Evolutionary conservation across 35 echinoderm and acorn worm species (phyloP).

Genomic region (Hemicentrotus pulcherrimus): DNA sequence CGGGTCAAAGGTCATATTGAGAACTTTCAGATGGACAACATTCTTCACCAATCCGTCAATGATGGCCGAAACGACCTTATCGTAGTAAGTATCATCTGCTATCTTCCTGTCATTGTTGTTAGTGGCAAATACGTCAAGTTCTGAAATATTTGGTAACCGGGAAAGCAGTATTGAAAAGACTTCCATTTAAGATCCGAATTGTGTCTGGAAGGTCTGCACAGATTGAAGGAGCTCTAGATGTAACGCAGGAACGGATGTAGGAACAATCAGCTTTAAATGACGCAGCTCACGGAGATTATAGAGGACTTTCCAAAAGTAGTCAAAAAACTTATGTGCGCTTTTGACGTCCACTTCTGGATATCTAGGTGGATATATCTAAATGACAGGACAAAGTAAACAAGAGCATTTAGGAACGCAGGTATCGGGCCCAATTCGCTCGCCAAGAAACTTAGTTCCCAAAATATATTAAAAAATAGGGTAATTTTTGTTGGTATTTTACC

Average conservation of each 20-base stretch:
- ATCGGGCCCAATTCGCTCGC: too few relatives aligned
- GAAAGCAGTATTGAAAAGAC: background rate
- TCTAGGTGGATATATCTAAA: background rate
- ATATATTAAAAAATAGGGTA: too few relatives aligned
- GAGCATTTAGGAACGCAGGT: too few relatives aligned
- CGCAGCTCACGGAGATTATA: background rate
- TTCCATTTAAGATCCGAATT: background rate
- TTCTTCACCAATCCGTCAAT: background rate
- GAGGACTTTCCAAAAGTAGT: background rate
- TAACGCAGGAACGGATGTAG: background rate
- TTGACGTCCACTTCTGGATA: background rate
- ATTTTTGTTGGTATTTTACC: too few relatives aligned
- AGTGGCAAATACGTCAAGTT: background rate
- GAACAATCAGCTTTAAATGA: background rate
- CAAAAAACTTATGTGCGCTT: background rate
- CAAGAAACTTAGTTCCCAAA: too few relatives aligned
- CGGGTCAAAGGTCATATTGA: slow-evolving; percentile 9
- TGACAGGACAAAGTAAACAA: background rate
- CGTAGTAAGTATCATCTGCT: background rate
- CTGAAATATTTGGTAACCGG: background rate
- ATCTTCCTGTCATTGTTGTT: background rate
- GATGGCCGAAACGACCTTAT: background rate
- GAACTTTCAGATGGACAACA: background rate
- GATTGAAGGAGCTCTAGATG: background rate
- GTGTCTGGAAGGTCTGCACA: background rate